Base-by-base conservation (phyloP, 1,140 invertebrate species). In the Campoletis sonorensis region DNA sequence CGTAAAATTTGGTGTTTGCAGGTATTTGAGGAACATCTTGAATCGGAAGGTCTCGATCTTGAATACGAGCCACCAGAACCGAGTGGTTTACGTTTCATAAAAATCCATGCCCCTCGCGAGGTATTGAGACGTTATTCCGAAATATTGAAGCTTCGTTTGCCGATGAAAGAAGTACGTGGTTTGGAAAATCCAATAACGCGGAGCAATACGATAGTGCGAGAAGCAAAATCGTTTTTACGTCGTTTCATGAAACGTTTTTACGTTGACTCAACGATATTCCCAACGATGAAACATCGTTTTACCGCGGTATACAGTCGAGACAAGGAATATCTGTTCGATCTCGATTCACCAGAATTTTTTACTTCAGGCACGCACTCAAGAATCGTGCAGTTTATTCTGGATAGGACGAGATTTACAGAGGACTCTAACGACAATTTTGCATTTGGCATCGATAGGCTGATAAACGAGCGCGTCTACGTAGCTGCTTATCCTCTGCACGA, bases 401-500 rank as follows among this genome's bases (percentile, higher is more conserved):
- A 98, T 89, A 93, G 98, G 61, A 97, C 98, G 90, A 94, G 94
- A 85, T 98, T 97, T 90, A 94, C 94, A 2, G 91, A 94, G 11
- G 93, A 94, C 68, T 86, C 88, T 10, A 87, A 92, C 21, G 94
- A 96, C 86, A 94, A 95, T 87, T 95, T 96, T 93, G 94, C 95
- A 81, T 97, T 97, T 91, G 98, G 97, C 49, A 96, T 98, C 78
- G 95, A 97, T 84, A 94, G 97, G 84, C 93, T 98, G 73, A 93
- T 98, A 16, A 92, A 93, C 64, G 96, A 97, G 84, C 93, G 93
- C 54, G 94, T 94, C 10, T 98, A 98, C 85, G 93, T 93, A 79
- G 97, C 97, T 33, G 96, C 96, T 0, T 98, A 98, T 93, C 97
- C 98, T 0, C 91, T 98, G 45, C 98, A 98, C 88, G 98, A 99